Evolutionary conservation across 2,113 vertebrate species (phyloP).

Genomic region (Marmota flaviventris): DNA sequence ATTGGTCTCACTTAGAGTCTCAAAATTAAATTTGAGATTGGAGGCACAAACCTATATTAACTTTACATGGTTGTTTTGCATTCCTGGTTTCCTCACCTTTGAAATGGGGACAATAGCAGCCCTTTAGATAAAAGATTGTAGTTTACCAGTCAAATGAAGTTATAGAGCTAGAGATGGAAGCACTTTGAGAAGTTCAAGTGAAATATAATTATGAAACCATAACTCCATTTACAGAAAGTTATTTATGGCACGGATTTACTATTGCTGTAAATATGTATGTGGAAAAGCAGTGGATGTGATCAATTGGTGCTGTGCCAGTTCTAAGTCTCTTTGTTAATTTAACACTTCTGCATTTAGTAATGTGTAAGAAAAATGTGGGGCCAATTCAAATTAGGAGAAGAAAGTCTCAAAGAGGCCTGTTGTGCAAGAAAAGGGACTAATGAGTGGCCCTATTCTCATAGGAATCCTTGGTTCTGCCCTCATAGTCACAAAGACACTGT

Average conservation of each 20-base stretch:
- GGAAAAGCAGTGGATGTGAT: background rate
- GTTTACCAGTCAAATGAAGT: conserved; percentile 30
- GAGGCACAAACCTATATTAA: background rate
- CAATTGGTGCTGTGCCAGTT: background rate
- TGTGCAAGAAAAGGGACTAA: background rate
- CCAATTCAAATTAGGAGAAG: background rate
- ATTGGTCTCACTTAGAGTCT: background rate
- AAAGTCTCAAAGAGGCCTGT: background rate
- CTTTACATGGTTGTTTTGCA: background rate
- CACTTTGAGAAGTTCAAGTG: background rate
- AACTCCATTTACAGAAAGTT: background rate
- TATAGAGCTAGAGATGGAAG: background rate
- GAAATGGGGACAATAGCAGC: background rate
- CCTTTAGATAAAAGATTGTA: background rate
- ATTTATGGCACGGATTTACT: conserved; percentile 7
- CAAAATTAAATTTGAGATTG: background rate
- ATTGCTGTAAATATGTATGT: background rate
- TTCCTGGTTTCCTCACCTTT: background rate
- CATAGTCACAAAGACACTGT: background rate
- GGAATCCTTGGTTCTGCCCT: background rate
- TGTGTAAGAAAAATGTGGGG: conserved; percentile 32
- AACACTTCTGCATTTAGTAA: conserved; percentile 50
- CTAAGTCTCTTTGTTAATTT: conserved; percentile 39
- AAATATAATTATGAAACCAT: background rate
- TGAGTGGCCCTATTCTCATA: background rate